Base-by-base conservation (phyloP, 2,888 invertebrate genomes). In the Dicycla oo region DNA sequence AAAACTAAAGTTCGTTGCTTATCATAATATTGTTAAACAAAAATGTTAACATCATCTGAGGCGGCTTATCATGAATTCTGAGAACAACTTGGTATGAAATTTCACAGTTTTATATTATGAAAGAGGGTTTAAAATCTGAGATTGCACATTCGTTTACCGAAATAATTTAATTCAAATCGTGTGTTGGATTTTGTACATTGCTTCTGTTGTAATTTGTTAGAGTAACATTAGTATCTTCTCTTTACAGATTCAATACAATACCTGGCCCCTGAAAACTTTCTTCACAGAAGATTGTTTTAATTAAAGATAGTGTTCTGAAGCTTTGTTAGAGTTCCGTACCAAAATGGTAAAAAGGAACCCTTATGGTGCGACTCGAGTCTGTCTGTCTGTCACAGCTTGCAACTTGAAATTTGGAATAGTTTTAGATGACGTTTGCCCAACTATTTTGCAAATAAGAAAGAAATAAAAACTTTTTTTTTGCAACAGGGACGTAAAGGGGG, bases 171-270 rank as follows among this genome's bases (percentile, higher is more conserved):
- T 74, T 68, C 15, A 67, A 69, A 66, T 66, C 18, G 38, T 69
- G 47, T 69, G 54, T 51, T 69, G 58, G 66, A 60, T 75, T 66
- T 76, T 61, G 34, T 67, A 69, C 38, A 73, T 58, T 60, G 49
- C 53, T 77, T 62, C n/a, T 23, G 23, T 54, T 71, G 45, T 81
- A 63, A 75, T 76, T 69, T 65, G 20, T 34, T 51, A 43, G 26
- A 80, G 58, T 78, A 64, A 78, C 51, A 23, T 65, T 57, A 67
- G 61, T 63, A 60, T 72, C 64, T 71, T 73, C 60, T 75, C 26
- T 73, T 81, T 74, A 45, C 57, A 72, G 68, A 69, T 73, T 80
- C 40, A 69, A 56, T 72, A 70, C 69, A 76, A 79, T 74, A 76
- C 61, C 72, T 65, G 57, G 51, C 11, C 8, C 40, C 10, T 61